phyloP scores from a whole-genome alignment of 2,888 invertebrate species.

The Alentia gelatinosa region DNA sequence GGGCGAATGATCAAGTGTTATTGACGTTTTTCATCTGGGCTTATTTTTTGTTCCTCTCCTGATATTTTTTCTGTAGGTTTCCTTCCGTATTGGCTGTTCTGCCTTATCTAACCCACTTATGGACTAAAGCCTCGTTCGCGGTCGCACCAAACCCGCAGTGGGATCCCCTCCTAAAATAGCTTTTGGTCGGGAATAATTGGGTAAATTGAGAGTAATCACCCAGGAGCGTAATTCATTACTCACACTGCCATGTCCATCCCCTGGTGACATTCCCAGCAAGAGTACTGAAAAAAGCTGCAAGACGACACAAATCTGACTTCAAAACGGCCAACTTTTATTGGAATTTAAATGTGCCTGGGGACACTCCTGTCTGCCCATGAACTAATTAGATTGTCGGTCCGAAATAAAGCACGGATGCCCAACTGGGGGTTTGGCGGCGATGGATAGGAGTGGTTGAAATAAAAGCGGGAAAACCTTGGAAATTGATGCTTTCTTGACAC shows the following conservation, averaged over 20 bases:
- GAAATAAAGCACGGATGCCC: background rate
- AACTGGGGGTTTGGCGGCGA: background rate
- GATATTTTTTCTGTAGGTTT: background rate
- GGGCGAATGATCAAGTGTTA: background rate
- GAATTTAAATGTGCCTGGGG: background rate
- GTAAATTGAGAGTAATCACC: slow-evolving; percentile 42
- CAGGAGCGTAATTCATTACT: background rate
- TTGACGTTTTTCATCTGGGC: background rate
- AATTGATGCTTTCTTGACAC: background rate
- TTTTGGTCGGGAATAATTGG: background rate
- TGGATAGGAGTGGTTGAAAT: background rate
- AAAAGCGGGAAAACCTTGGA: background rate
- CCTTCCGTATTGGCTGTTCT: background rate
- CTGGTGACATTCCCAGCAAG: background rate
- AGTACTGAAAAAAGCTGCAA: background rate
- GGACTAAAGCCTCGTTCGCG: background rate
- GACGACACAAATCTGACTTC: background rate
- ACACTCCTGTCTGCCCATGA: background rate
- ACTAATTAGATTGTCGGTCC: background rate
- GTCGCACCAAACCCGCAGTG: background rate
- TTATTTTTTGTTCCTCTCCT: background rate
- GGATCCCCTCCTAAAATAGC: background rate
- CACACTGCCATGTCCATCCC: background rate
- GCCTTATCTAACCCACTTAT: background rate
- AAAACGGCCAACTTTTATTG: background rate